phyloP scores from a whole-genome alignment of 2,797 vertebrate species.

The Anableps anableps region DNA sequence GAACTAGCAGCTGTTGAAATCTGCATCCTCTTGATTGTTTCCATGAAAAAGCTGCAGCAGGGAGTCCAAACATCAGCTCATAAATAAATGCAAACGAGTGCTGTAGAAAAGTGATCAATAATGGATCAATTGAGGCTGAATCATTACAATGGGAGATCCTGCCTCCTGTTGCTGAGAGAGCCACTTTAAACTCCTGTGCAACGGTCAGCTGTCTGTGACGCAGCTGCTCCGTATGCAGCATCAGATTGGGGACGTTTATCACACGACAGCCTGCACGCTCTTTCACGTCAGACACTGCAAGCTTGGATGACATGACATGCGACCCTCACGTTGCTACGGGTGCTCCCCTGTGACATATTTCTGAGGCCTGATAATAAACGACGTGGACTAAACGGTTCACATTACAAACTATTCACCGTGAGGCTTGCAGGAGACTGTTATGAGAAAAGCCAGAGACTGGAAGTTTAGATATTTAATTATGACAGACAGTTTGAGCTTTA shows the following conservation, averaged over 20 bases:
- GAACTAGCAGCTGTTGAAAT: conserved; percentile 8
- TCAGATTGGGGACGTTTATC: conserved; percentile 36
- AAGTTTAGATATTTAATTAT: background rate
- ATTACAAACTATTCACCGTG: conserved; percentile 29
- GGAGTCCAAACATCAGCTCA: conserved; percentile 8
- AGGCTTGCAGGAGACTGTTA: conserved; percentile 32
- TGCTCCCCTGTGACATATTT: conserved; percentile 55
- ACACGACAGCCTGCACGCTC: conserved; percentile 56
- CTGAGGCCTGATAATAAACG: conserved; percentile 48
- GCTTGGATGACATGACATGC: conserved; percentile 49
- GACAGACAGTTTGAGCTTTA: conserved; percentile 4
- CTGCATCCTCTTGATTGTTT: conserved; percentile 16
- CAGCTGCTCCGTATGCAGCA: conserved; percentile 40
- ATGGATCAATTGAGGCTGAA: conserved; percentile 9
- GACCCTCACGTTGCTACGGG: conserved; percentile 47
- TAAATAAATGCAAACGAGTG: conserved; percentile 11
- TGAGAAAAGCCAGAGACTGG: background rate
- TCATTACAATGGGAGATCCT: background rate
- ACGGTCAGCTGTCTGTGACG: conserved; percentile 59
- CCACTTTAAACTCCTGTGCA: conserved; percentile 11
- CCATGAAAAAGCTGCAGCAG: conserved; percentile 19
- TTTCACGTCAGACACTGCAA: conserved; percentile 26
- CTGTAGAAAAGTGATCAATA: conserved; percentile 22
- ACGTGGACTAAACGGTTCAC: conserved; percentile 27
- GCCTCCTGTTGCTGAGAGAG: background rate